Conservation (phyloP, 2,797 vertebrate genomes). For the Otolemur crassicaudatus region DNA sequence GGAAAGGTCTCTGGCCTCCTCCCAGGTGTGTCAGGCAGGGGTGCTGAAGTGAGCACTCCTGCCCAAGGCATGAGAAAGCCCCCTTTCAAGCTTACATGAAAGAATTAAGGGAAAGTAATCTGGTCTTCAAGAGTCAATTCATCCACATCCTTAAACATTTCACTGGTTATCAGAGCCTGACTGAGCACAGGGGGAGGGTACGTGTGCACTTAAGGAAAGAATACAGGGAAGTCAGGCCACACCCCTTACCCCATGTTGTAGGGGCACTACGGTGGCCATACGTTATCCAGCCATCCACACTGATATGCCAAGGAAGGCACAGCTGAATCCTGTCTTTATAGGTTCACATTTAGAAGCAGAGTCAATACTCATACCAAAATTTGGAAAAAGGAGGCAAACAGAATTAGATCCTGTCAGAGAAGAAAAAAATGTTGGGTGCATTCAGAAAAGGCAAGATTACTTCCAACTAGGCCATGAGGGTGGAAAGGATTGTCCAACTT, state of each 20-base stretch:
- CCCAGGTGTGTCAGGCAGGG: neutral
- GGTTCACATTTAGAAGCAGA: neutral
- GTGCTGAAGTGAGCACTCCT: neutral
- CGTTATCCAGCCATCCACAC: neutral
- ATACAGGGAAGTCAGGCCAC: neutral
- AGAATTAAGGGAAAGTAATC: neutral
- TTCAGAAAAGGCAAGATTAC: constrained; percentile 14
- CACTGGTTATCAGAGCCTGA: neutral
- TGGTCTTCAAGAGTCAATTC: neutral
- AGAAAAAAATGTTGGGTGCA: neutral
- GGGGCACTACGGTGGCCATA: neutral
- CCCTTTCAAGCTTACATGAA: neutral
- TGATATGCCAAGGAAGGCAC: neutral
- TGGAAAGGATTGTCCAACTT: neutral
- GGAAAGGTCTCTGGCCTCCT: neutral
- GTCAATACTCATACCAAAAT: constrained; percentile 1
- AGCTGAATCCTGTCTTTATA: neutral
- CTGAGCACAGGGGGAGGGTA: accelerated
- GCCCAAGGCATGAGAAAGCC: neutral
- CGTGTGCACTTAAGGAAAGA: neutral
- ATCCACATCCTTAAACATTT: neutral
- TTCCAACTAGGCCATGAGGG: neutral
- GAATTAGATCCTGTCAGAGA: constrained; percentile 25
- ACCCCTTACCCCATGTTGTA: too few species aligned
- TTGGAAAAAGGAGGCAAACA: constrained; percentile 22